Evolutionary conservation across 2,113 vertebrate species (phyloP), one percentile per base, ranked within the genome.

Genomic region (Carassius carassius): DNA sequence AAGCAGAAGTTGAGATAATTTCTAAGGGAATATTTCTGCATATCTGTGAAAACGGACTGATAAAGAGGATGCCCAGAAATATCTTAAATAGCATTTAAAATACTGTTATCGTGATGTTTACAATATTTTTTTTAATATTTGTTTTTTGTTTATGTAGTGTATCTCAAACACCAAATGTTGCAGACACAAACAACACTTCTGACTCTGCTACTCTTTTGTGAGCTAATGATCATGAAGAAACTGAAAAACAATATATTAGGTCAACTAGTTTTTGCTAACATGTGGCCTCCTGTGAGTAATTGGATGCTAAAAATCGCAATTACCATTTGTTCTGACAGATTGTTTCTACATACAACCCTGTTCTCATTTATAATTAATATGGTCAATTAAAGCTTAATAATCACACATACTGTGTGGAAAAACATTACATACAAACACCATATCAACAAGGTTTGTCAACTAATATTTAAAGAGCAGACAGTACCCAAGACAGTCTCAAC

Each of bases 261-360:
- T 10, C 32, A 37, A 37, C 19, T 70, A 5, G 3, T 70, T 10
- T 70, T 70, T 70, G 32, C 32, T 29, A 29, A 70, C 67, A 69
- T 69, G 19, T 5, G 32, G 67, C 32, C 67, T 70, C 32, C 29
- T 35, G 25, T 21, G 32, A 37, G 17, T 21, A 70, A 70, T 70
- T 10, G 4, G 32, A 70, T 10, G 17, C 32, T 21, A 21, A 70
- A 70, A 21, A 11, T 11, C 21, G 32, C 67, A 41, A 37, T 70
- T 32, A 41, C 32, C 35, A 37, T 32, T 70, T 70, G 67, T 37
- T 70, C 70, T 44, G 70, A 73, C 70, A 73, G 12, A 73, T 23
- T 23, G 70, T 23, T 70, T 73, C 21, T 73, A 47, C 41, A 47
- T 8, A 23, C 41, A 47, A 47, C 21, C 41, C 21, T 73, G 21